These are phyloP conservation scores for Eulacestoma nigropectus DNA, from an alignment of 2,113 vertebrate genomes.

Conservation along the genomic window DNA sequence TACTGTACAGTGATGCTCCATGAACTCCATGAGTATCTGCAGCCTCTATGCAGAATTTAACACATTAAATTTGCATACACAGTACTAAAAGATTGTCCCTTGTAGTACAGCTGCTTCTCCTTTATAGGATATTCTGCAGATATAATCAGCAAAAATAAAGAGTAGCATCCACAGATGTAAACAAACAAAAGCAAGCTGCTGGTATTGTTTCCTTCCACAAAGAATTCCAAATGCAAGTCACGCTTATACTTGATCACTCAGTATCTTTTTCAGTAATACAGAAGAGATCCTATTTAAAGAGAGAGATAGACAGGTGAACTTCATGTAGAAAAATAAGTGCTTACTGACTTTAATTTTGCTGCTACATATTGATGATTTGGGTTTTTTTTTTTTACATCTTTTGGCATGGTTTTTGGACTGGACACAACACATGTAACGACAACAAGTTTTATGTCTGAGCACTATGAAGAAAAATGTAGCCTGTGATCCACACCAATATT, in stretches of 20 bases:
- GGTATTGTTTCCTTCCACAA: neutral
- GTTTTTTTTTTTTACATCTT: neutral
- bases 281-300: neutral
- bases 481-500: neutral
- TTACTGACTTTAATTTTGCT: neutral
- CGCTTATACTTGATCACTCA: neutral
- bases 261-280: neutral
- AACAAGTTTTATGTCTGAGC: neutral
- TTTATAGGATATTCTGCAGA: neutral
- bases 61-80: neutral
- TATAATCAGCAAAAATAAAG: neutral
- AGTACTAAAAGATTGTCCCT: neutral
- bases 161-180: neutral
- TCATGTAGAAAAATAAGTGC: neutral
- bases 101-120: neutral
- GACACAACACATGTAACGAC: neutral
- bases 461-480: neutral
- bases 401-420: neutral
- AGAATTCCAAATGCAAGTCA: conserved; percentile 13
- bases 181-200: neutral
- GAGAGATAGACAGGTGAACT: neutral
- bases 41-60: neutral
- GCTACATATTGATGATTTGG: neutral
- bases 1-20: neutral
- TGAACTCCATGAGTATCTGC: neutral